Conservation (phyloP, 2,797 vertebrate species). For the Ceryle rudis region DNA sequence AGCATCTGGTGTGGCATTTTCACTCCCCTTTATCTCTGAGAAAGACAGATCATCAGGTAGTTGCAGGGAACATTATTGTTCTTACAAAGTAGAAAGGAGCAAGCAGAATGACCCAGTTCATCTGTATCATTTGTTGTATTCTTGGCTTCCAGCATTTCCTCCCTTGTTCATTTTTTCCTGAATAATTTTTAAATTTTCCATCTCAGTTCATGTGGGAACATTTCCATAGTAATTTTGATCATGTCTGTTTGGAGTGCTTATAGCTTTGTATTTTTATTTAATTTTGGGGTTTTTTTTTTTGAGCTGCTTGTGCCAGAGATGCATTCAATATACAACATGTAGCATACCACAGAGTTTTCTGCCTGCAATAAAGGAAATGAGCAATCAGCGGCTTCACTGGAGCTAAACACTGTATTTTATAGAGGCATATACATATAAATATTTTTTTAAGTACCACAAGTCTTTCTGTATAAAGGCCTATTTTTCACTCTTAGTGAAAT, state of each 20-base stretch:
- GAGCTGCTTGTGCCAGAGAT: neutral
- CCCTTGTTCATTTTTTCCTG: neutral
- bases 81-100: neutral
- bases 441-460: slow-evolving; percentile 9
- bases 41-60: neutral
- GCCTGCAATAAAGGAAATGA: neutral
- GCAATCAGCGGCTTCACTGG: neutral
- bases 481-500: slow-evolving; percentile 44
- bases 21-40: neutral
- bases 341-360: neutral
- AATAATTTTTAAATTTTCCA: neutral
- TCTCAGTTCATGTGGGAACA: neutral
- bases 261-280: neutral
- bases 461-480: neutral
- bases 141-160: neutral
- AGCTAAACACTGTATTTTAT: neutral
- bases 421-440: neutral
- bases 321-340: neutral
- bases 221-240: neutral
- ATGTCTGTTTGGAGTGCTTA: neutral
- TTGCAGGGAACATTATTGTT: neutral
- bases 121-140: neutral
- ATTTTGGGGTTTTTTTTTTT: neutral
- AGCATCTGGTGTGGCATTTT: neutral
- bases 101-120: neutral